Base-by-base conservation (phyloP, 2,888 invertebrate genomes). In the Kryphioiulus occultus region DNA sequence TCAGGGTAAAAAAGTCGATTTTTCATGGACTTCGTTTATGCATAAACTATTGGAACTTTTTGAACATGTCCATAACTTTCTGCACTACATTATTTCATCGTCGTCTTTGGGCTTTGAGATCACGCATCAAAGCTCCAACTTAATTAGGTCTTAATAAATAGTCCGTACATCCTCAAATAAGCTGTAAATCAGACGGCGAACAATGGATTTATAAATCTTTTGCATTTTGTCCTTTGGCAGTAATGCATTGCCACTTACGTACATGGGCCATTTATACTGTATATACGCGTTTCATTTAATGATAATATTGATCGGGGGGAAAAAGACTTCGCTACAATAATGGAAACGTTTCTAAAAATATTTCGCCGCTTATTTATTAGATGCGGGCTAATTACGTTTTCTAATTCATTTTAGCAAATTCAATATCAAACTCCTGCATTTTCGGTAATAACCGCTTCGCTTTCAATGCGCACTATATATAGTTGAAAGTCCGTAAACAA, bases 161-260 rank as follows among this genome's bases (percentile, higher is more conserved):
- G 47, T 47, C 47, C 47, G 19, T 47, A 59, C 19, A 59, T 59
- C 59, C n/a, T 59, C 59, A 7, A 59, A 19, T 59, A 59, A 59
- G 59, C 59, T 59, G 59, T 59, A 59, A 59, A 59, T 59, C 59
- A 59, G 59, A n/a, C 59, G n/a, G 59, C 59, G 19, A 59, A 59
- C 59, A 59, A 59, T 59, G 59, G 59, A 59, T 59, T 59, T 59
- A 59, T 59, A 59, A 59, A 59, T 59, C 59, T 59, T 59, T 59
- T 59, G n/a, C 59, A 59, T 59, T 59, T 59, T 59, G 59, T 59
- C 59, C 59, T 59, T 59, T 59, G 59, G 59, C 59, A 59, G 59
- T 59, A 59, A 59, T 59, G 59, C 19, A 59, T 59, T 19, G 59
- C 59, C 19, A n/a, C n/a, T n/a, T 19, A 7, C 59, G n/a, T 47